Evolutionary conservation across 2,797 vertebrate species (phyloP).

Genomic region (Sebastes itinus): DNA sequence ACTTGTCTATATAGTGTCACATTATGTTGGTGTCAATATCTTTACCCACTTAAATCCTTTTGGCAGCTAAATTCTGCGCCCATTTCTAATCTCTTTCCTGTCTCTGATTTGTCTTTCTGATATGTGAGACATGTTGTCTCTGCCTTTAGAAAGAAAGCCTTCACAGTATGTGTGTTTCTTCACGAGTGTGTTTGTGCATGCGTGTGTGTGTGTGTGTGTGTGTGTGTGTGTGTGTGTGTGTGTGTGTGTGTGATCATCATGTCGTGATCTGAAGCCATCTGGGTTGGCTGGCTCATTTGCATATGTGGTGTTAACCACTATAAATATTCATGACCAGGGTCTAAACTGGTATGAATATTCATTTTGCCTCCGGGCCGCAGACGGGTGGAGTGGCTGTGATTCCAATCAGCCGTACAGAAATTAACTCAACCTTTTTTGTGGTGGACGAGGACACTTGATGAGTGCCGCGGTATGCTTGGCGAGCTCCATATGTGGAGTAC

Average conservation of each 20-base stretch:
- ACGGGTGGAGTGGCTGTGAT: conserved; percentile 61
- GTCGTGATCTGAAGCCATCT: conserved; percentile 75
- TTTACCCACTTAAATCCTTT: not conserved
- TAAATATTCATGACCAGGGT: conserved; percentile 73
- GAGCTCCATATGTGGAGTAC: conserved; percentile 16
- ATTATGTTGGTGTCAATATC: not conserved
- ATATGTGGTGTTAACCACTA: conserved; percentile 70
- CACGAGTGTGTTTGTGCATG: conserved; percentile 1
- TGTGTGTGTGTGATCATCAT: conserved; percentile 64
- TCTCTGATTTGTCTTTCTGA: conserved; percentile 2
- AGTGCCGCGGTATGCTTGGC: conserved; percentile 11
- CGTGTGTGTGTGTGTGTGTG: not conserved
- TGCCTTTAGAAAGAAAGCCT: conserved; percentile 16
- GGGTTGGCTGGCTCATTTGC: conserved; percentile 66
- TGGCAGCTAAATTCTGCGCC: not conserved
- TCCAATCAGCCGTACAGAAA: conserved; percentile 60
- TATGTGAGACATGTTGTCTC: conserved; percentile 6
- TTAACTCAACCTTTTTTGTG: conserved; percentile 51
- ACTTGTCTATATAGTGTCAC: not conserved
- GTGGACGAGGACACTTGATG: conserved; percentile 45
- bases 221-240: conserved; percentile 14
- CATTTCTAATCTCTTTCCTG: not conserved
- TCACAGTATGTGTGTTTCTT: conserved; percentile 1
- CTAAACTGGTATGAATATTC: conserved; percentile 73
- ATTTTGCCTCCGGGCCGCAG: conserved; percentile 62